These are phyloP conservation scores for Rhynchophorus ferrugineus DNA, from an alignment of 1,140 invertebrate species.

Conservation along the genomic window DNA sequence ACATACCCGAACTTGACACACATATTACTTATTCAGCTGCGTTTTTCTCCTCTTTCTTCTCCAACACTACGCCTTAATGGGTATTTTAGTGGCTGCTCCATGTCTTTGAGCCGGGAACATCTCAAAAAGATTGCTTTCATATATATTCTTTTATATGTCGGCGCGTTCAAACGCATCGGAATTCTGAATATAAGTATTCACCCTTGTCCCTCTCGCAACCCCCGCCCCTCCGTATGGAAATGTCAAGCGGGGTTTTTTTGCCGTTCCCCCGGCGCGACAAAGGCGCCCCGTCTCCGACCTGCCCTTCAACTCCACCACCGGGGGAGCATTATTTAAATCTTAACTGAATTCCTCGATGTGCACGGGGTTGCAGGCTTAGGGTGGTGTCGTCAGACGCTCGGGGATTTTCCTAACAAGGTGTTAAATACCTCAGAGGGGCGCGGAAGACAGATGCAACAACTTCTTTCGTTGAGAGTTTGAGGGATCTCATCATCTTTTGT, in stretches of 20 bases:
- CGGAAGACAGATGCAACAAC: not conserved
- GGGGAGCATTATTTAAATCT: not conserved
- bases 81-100: not conserved
- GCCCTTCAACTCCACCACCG: too few relatives aligned
- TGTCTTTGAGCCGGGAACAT: not conserved
- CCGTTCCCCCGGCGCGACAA: not conserved
- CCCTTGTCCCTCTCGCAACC: not conserved
- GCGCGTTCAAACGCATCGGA: not conserved
- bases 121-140: not conserved
- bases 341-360: too few relatives aligned
- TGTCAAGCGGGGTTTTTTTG: not conserved
- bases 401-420: not conserved
- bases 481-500: too few relatives aligned
- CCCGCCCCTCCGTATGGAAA: not conserved
- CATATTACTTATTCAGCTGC: not conserved
- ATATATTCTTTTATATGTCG: not conserved
- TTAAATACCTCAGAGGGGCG: not conserved
- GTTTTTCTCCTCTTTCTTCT: not conserved
- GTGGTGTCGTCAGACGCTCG: not conserved
- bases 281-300: not conserved
- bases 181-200: not conserved
- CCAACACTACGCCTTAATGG: not conserved
- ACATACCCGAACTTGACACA: not conserved
- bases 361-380: not conserved
- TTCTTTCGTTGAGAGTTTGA: too few relatives aligned